These are phyloP conservation scores for Abscondita cerata DNA, from an alignment of 2,888 invertebrate genomes.

Conservation along the genomic window DNA sequence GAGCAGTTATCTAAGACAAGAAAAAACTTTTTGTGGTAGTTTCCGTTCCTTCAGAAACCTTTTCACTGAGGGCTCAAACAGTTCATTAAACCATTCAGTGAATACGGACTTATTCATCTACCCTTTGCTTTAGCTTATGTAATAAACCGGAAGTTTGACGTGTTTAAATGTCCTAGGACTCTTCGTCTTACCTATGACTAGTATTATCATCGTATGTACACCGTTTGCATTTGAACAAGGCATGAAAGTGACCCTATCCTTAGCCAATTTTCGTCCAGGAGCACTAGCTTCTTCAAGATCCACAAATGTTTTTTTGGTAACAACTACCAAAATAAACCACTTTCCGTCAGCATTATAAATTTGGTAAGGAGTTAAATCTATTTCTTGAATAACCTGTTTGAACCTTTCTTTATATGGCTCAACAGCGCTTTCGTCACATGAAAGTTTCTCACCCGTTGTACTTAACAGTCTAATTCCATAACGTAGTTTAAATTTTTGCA, in stretches of 20 bases:
- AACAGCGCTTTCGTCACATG: constrained; percentile 1
- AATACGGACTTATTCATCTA: constrained; percentile 11
- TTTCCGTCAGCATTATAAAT: constrained; percentile 23
- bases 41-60: not conserved
- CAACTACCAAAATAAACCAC: constrained; percentile 16
- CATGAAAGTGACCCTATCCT: constrained; percentile 23
- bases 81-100: constrained; percentile 18
- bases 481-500: constrained; percentile 18
- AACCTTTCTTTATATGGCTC: constrained; percentile 12
- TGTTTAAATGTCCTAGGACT: constrained; percentile 6
- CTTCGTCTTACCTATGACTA: constrained; percentile 18
- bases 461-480: constrained; percentile 14
- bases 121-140: constrained; percentile 15
- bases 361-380: constrained; percentile 4
- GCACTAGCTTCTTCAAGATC: not conserved
- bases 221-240: constrained; percentile 22
- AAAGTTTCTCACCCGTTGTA: constrained; percentile 14
- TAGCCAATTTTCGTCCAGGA: constrained; percentile 18
- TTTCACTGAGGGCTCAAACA: constrained; percentile 17
- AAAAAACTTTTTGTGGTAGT: constrained; percentile 13
- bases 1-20: constrained; percentile 21
- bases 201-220: constrained; percentile 16
- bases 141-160: constrained; percentile 22
- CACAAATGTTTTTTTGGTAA: constrained; percentile 8
- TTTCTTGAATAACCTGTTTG: constrained; percentile 1